These are phyloP conservation scores for Gastracanthus pulcherrimus DNA, from an alignment of 2,888 invertebrate genomes.

Conservation along the genomic window DNA sequence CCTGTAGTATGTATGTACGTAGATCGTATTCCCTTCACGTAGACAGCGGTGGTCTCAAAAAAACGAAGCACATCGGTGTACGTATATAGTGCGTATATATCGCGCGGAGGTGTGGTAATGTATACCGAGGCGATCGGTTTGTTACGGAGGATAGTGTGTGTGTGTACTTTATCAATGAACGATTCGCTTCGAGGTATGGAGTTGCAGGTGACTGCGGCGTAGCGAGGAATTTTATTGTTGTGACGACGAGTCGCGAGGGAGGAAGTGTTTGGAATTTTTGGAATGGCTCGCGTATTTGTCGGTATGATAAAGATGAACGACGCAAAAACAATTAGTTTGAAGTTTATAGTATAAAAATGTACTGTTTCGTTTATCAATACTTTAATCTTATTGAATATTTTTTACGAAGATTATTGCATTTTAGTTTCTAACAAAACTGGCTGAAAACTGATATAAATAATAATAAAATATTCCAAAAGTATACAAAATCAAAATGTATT, in stretches of 20 bases:
- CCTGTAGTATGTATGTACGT: background rate
- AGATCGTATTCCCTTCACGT: conserved; percentile 14
- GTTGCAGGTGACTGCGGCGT: background rate
- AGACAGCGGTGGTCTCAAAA: conserved; percentile 5
- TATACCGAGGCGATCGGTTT: background rate
- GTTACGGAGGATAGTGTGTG: background rate
- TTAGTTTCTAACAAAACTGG: too few relatives aligned
- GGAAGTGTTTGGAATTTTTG: background rate
- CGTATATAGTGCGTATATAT: background rate
- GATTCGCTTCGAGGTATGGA: background rate
- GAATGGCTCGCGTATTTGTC: background rate
- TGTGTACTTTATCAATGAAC: conserved; percentile 32
- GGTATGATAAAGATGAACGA: too few relatives aligned
- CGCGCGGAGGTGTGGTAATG: background rate
- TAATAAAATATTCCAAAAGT: too few relatives aligned
- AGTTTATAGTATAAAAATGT: too few relatives aligned
- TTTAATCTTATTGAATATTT: too few relatives aligned
- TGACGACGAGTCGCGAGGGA: background rate
- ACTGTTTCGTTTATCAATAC: too few relatives aligned
- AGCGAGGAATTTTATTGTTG: background rate
- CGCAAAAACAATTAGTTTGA: too few relatives aligned
- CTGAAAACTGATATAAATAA: too few relatives aligned
- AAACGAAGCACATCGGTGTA: background rate
- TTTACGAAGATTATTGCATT: too few relatives aligned
- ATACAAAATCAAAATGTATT: too few relatives aligned